Base-by-base conservation (phyloP, 2,888 invertebrate species). In the Cephus rjabovi region DNA sequence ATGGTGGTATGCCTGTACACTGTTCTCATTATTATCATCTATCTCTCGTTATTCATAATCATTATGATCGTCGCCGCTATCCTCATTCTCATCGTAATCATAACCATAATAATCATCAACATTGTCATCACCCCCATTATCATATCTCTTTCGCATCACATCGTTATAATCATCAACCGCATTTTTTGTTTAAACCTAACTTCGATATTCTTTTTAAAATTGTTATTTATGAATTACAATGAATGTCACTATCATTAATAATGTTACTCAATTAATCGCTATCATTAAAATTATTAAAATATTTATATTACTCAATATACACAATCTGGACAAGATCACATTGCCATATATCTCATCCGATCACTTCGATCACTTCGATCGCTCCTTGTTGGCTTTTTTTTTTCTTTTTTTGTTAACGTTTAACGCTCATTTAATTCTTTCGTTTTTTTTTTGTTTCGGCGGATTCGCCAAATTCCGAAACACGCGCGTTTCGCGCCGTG, bases 1-100 rank as follows among this genome's bases (percentile, higher is more conserved):
- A 81, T 83, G 81, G 82, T 80, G 83, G 79, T 81, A 83, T 81
- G 79, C 81, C 84, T 86, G 84, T 85, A 87, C 84, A 83, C 80
- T 81, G 76, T 82, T 82, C 80, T 79, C 78, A 81, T 83, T 79
- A 74, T 79, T 79, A 80, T 86, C 83, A 79, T 79, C 80, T 83
- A 79, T 79, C 75, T 70, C 31, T 70, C 70, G 82, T 78, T 75
- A 82, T 81, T 81, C 81, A 81, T 83, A 83, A 86, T 85, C 82
- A 83, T 81, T 83, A 83, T 78, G 83, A 86, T 40, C 40, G 40
- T 40, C 40, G 15, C 15, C 40, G 40, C 40, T 40, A 40, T 40
- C 40, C 40, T 40, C 70, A 15, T 70, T 40, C 15, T 40, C 33
- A 15, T 70, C 30, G 11, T 15, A 70, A 15, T 70, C 30, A 15